A percentile compares a stretch with the other conserved stretches of the same genome.
phyloP scores from a whole-genome alignment of 1,140 invertebrate species.

The Zaprionus ghesquierei region DNA sequence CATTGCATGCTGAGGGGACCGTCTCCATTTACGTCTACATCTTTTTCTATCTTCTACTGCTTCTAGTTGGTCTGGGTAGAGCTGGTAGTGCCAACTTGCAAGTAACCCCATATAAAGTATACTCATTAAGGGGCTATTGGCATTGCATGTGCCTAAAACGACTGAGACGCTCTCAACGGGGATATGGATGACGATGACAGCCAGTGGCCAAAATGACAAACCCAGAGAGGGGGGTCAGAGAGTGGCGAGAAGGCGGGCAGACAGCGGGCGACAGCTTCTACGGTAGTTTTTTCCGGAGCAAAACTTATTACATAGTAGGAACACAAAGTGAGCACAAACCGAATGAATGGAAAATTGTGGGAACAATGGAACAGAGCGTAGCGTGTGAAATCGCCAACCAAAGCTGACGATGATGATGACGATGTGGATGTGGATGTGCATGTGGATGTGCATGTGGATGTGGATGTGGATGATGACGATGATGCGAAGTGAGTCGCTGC shows the following conservation, averaged over 20 bases:
- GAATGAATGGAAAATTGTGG: constrained; percentile 77
- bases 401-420: constrained; percentile 29
- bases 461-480: constrained; percentile 20
- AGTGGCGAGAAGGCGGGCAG: neutral
- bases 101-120: constrained; percentile 63
- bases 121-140: constrained; percentile 60
- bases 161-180: constrained; percentile 13
- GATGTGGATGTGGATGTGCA: constrained; percentile 16
- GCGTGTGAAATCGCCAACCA: constrained; percentile 70
- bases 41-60: neutral
- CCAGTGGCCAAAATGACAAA: constrained; percentile 41
- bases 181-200: constrained; percentile 42
- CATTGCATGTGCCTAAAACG: constrained; percentile 32
- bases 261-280: neutral
- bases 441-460: constrained; percentile 6
- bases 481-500: constrained; percentile 1
- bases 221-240: constrained; percentile 8
- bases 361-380: constrained; percentile 63
- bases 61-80: constrained; percentile 9
- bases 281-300: constrained; percentile 49
- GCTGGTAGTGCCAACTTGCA: constrained; percentile 12
- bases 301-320: constrained; percentile 77
- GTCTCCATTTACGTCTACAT: neutral
- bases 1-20: neutral
- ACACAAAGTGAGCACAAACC: constrained; percentile 71